Evolutionary conservation across 2,888 invertebrate species (phyloP), one percentile per base, ranked within the genome.

Genomic region (Drosophila colorata): DNA sequence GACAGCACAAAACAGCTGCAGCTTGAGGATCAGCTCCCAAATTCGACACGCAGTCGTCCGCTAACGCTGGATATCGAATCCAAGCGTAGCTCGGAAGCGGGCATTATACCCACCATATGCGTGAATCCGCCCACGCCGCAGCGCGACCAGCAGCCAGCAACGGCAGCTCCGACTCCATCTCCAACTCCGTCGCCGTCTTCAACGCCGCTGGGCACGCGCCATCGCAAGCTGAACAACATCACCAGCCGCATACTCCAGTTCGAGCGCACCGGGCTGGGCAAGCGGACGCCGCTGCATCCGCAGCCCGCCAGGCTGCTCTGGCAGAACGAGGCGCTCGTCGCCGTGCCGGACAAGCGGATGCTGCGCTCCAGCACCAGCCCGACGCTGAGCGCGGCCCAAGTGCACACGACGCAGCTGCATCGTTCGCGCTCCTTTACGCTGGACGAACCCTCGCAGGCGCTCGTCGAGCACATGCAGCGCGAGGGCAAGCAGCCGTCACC

Each of bases 381-480:
- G 0, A 70, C 85, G 3, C 65, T 91, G 2, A 60, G 78, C 11
- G 61, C 51, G 35, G 41, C 44, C 0, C 58, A 49, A 9, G 0
- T 44, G 8, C 46, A 46, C 11, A 23, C 31, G 7, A 78, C 72
- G 16, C 73, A 70, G 5, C 91, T 92, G 74, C 90, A 96, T 58
- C 93, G 97, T 52, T 96, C 96, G 85, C 95, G 95, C 69, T 97
- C 97, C 0, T 97, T 97, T 87, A 95, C 96, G 0, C 91, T 97
- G 47, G 95, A 96, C 0, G 93, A 94, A 20, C 97, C 97, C 0
- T 96, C 97, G 86, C 96, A 96, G 0, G 94, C 95, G 70, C 93
- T 97, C 8, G 88, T 92, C 5, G 89, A 91, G 14, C 92, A 92
- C 44, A 90, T 91, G 69, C 80, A 84, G 31, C 87, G 90, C 2